A percentile compares a stretch with the other conserved stretches of the same genome.
These are phyloP conservation scores for Phyllotis vaccarum DNA, from an alignment of 2,797 vertebrate species.

Conservation along the genomic window DNA sequence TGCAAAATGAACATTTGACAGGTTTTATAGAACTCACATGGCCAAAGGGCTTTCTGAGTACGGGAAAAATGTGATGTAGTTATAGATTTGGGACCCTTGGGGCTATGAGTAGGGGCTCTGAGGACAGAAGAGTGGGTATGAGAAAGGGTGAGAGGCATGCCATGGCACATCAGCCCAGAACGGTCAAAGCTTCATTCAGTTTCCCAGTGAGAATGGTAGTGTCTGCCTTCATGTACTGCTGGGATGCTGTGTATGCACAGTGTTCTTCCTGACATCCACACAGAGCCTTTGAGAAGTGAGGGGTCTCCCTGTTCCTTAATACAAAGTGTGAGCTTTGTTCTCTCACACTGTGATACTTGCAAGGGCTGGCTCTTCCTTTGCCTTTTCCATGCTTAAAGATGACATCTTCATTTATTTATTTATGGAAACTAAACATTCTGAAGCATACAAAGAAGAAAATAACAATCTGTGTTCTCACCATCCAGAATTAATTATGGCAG, in stretches of 20 bases:
- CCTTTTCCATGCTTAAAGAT: background rate
- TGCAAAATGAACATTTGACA: background rate
- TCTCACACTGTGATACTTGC: background rate
- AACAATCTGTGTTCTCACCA: background rate
- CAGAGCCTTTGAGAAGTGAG: background rate
- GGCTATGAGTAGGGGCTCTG: background rate
- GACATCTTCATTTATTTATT: conserved; percentile 30
- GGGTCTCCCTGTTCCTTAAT: background rate
- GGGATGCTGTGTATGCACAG: too few species aligned
- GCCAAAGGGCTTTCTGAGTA: background rate
- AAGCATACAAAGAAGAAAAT: conserved; percentile 54
- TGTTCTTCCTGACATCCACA: background rate
- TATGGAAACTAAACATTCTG: conserved; percentile 46
- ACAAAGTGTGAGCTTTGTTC: background rate
- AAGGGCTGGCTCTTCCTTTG: background rate
- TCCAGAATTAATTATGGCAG: background rate
- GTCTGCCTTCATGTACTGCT: background rate
- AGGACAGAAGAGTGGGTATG: background rate
- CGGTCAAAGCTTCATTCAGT: background rate
- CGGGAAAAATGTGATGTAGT: background rate
- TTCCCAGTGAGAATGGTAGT: background rate
- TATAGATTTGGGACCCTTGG: background rate
- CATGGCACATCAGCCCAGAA: background rate
- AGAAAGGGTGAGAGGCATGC: background rate
- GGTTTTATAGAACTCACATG: background rate